These are phyloP conservation scores for Mus caroli DNA, from an alignment of 2,797 vertebrate species.

Conservation along the genomic window DNA sequence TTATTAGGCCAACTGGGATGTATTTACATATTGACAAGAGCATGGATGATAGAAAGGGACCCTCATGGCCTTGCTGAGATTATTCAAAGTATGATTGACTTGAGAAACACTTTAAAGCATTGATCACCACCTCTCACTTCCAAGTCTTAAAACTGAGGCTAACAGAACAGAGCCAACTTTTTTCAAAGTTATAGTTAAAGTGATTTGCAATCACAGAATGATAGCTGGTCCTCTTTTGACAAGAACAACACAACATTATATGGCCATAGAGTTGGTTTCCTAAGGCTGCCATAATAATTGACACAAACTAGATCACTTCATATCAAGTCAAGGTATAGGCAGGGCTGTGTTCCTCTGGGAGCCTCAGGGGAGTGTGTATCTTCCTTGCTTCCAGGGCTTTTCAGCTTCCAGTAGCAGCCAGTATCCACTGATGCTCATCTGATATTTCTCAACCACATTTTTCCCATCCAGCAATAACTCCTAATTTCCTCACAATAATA, in stretches of 20 bases:
- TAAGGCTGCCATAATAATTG: background rate
- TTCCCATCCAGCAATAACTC: background rate
- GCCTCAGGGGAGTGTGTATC: accelerated
- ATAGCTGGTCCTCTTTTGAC: background rate
- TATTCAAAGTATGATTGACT: background rate
- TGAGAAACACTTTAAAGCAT: background rate
- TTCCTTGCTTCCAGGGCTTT: background rate
- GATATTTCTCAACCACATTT: background rate
- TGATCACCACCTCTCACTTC: background rate
- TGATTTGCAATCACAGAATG: background rate
- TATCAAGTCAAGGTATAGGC: background rate
- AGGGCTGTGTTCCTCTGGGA: no score
- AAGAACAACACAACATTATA: background rate
- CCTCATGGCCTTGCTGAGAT: background rate
- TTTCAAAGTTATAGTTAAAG: background rate
- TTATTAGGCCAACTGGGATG: conserved; percentile 15
- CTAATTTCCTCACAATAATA: background rate
- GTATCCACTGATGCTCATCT: background rate
- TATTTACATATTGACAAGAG: conserved; percentile 49
- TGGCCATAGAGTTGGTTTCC: background rate
- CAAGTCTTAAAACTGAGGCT: conserved; percentile 15
- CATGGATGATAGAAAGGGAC: background rate
- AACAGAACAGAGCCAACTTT: background rate
- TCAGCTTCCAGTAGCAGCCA: no score
- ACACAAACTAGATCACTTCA: background rate